A percentile compares a stretch with the other conserved stretches of the same genome.
Evolutionary conservation across 1,140 invertebrate species (phyloP).

Genomic region (Hycleus cichorii): DNA sequence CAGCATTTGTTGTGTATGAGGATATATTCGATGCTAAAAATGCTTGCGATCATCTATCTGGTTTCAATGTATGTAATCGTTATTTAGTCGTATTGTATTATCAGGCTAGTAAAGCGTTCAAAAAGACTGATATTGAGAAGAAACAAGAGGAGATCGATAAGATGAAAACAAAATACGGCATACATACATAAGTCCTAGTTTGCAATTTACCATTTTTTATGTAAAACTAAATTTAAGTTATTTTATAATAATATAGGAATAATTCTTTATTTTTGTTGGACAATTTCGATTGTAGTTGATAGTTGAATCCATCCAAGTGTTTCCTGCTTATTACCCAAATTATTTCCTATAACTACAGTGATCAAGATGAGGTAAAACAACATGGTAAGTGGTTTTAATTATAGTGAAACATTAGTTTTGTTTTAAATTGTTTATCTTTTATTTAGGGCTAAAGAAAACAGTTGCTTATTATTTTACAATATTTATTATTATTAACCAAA

Average conservation of each 20-base stretch:
- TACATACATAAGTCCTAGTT: constrained; percentile 39
- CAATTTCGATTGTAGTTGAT: background rate
- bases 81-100: constrained; percentile 98
- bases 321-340: no score
- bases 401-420: no score
- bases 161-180: constrained; percentile 89
- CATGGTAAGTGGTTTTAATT: no score
- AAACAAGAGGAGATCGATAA: constrained; percentile 96
- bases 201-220: constrained; percentile 4
- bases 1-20: constrained; percentile 98
- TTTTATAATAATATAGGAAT: constrained; percentile 1
- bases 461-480: no score
- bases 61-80: constrained; percentile 98
- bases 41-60: constrained; percentile 97
- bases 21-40: constrained; percentile 99
- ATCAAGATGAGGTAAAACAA: no score
- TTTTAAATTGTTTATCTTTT: no score
- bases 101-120: constrained; percentile 90
- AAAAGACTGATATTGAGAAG: constrained; percentile 93
- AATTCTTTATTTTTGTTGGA: no score
- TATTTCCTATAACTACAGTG: no score
- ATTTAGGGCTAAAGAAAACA: no score
- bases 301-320: background rate
- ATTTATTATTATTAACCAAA: no score
- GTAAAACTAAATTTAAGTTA: constrained; percentile 4